phyloP scores from a whole-genome alignment of 2,797 vertebrate genomes.

The Salmo trutta region DNA sequence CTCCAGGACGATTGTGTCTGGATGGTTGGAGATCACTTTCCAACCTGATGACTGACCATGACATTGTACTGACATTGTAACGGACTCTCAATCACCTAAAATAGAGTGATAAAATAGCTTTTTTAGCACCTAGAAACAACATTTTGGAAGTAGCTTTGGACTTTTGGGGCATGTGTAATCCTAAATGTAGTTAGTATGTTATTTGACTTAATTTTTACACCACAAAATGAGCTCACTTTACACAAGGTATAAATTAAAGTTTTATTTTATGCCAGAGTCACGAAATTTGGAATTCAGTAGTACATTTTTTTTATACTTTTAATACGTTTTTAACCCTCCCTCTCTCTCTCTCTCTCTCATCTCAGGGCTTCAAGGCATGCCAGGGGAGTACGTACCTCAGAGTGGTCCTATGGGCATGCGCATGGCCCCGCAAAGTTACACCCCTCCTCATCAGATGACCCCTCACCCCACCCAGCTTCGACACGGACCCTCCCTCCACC shows the following conservation, averaged over 20 bases:
- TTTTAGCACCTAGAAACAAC: conserved; percentile 57
- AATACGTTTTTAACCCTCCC: not conserved
- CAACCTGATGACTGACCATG: conserved; percentile 68
- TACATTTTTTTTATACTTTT: not conserved
- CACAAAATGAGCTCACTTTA: not conserved
- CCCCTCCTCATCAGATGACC: conserved; percentile 88
- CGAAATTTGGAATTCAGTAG: not conserved
- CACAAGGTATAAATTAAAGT: not conserved
- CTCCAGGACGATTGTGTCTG: conserved; percentile 62
- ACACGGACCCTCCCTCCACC: conserved; percentile 87
- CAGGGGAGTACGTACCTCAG: conserved; percentile 97
- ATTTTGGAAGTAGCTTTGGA: conserved; percentile 1
- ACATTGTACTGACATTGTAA: conserved; percentile 36
- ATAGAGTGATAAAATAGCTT: conserved; percentile 64
- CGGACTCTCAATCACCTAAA: conserved; percentile 65
- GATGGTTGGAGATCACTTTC: conserved; percentile 70
- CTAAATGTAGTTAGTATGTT: not conserved
- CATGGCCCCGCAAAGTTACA: conserved; percentile 92
- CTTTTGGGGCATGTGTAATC: not conserved
- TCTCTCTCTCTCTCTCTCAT: conserved; percentile 14
- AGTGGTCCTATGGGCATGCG: conserved; percentile 98
- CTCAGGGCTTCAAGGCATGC: conserved; percentile 95
- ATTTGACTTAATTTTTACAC: not conserved
- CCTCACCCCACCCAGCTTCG: conserved; percentile 86
- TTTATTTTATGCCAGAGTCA: not conserved